Evolutionary conservation across 2,888 invertebrate genomes (phyloP), one percentile per base, ranked within the genome.

Genomic region (Eumerus sabulonum): DNA sequence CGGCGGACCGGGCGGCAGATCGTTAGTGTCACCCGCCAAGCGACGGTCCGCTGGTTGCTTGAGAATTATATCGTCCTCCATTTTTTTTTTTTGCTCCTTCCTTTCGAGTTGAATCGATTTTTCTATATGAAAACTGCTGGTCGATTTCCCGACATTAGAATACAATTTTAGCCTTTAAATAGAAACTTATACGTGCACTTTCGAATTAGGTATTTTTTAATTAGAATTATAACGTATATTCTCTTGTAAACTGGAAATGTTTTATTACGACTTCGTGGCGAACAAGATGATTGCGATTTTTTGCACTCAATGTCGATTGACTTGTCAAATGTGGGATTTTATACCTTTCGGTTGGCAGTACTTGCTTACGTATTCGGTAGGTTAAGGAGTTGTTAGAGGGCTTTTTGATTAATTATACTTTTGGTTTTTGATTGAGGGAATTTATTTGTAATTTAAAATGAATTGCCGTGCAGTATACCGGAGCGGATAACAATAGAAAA

Each of bases 51-150:
- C 57, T 5, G 85, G 84, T 66, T 86, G 87, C 74, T 85, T 86
- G 12, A 86, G 72, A 57, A 84, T 84, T 50, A 85, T 82, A 14
- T 86, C 86, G 51, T 86, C 88, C 51, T 88, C 88, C 89, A 88
- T 88, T 54, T 82, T 85, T 64, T 13, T 38, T 73, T 67, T 56
- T 3, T 40, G 7, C 7, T n/a, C n/a, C n/a, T n/a, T n/a, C n/a
- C n/a, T n/a, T n/a, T n/a, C n/a, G n/a, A 7, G 27, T 27, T n/a
- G 14, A 9, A 7, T 18, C 35, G 11, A 18, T 12, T 45, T 19
- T 50, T 68, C 27, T 11, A 38, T 27, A 44, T 40, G 12, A 19
- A 47, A 35, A 17, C 35, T 53, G 7, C 1, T 5, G 35, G 13
- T 27, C 1, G 44, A 7, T 13, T 36, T 14, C 12, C 1, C 50